These are phyloP conservation scores for Chionis minor DNA, from an alignment of 2,113 vertebrate genomes.

Conservation along the genomic window DNA sequence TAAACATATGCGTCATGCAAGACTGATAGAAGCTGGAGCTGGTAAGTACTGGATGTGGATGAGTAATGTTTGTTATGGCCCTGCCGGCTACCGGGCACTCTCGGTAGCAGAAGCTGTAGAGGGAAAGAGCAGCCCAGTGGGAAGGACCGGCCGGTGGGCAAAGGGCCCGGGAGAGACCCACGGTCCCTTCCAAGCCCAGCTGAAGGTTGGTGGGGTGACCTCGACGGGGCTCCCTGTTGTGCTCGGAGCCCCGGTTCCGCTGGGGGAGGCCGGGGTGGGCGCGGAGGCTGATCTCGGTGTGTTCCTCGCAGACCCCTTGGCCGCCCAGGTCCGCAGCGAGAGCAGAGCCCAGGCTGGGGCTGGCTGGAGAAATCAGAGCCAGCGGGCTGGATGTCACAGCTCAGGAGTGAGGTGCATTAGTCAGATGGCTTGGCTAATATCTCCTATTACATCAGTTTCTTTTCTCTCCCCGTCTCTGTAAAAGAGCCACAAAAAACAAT, in stretches of 20 bases:
- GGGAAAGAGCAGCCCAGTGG: not conserved
- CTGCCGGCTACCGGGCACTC: not conserved
- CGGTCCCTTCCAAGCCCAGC: not conserved
- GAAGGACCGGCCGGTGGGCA: not conserved
- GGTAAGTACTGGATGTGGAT: conserved; percentile 8
- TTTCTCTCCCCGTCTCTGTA: conserved; percentile 41
- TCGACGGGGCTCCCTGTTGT: not conserved
- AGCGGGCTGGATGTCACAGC: not conserved
- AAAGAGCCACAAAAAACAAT: conserved; percentile 60
- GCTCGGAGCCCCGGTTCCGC: accelerated
- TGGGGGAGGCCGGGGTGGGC: not conserved
- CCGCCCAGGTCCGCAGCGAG: not conserved
- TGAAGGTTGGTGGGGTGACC: not conserved
- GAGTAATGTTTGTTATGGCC: conserved; percentile 40
- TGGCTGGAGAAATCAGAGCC: not conserved
- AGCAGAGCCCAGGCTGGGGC: not conserved
- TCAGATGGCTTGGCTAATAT: conserved; percentile 38
- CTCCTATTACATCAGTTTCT: conserved; percentile 57
- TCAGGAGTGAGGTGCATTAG: conserved; percentile 31
- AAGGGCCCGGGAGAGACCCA: not conserved
- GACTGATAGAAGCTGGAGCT: conserved; percentile 32
- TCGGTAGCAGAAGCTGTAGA: not conserved
- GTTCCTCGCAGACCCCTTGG: not conserved
- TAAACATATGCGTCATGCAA: conserved; percentile 34
- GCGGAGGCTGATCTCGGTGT: not conserved